Evolutionary conservation across 1,140 invertebrate species (phyloP).

Genomic region (Nasonia giraulti): DNA sequence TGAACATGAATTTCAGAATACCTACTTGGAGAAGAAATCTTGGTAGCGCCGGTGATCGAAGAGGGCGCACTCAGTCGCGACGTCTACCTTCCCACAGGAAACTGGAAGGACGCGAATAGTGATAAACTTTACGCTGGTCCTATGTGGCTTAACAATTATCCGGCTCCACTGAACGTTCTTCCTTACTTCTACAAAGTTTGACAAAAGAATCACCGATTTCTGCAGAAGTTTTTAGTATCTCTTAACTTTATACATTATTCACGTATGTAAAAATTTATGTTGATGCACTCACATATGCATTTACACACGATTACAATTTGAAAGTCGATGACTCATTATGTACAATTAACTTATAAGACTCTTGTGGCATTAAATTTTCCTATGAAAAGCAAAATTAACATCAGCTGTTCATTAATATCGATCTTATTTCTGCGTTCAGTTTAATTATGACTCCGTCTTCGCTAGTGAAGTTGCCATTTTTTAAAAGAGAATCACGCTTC

Average conservation of each 20-base stretch:
- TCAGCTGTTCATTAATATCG: slow-evolving; percentile 57
- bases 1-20: slow-evolving; percentile 79
- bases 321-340: slow-evolving; percentile 18
- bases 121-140: slow-evolving; percentile 75
- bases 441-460: slow-evolving; percentile 69
- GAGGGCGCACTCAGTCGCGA: slow-evolving; percentile 80
- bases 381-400: neutral
- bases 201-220: neutral
- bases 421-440: slow-evolving; percentile 66
- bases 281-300: neutral
- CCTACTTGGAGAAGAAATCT: slow-evolving; percentile 86
- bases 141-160: slow-evolving; percentile 79
- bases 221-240: neutral
- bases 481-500: slow-evolving; percentile 65
- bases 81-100: slow-evolving; percentile 85
- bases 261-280: slow-evolving; percentile 17
- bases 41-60: slow-evolving; percentile 88
- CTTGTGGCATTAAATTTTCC: neutral
- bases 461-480: slow-evolving; percentile 67
- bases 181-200: slow-evolving; percentile 77
- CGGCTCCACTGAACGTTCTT: slow-evolving; percentile 79
- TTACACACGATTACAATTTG: slow-evolving; percentile 32
- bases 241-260: neutral
- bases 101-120: slow-evolving; percentile 79
- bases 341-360: slow-evolving; percentile 22